Evolutionary conservation across 2,113 vertebrate species (phyloP).

Genomic region (Acanthisitta chloris): DNA sequence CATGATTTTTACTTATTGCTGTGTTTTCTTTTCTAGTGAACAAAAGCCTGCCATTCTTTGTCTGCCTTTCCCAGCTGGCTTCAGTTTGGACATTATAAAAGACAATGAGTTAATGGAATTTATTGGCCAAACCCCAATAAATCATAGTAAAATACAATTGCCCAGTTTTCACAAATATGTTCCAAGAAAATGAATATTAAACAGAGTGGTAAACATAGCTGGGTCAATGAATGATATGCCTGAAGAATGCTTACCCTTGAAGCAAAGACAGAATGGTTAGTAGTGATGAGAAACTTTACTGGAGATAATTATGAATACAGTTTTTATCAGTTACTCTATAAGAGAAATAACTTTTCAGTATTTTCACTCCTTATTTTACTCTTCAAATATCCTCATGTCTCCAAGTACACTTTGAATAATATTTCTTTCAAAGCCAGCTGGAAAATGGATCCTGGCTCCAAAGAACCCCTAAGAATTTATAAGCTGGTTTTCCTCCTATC

Average conservation of each 20-base stretch:
- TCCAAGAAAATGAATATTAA: neutral
- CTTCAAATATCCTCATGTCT: slow-evolving; percentile 30
- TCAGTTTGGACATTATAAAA: neutral
- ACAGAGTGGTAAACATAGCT: neutral
- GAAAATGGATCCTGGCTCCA: slow-evolving; percentile 51
- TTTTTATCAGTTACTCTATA: neutral
- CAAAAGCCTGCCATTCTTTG: neutral
- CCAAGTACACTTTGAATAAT: slow-evolving; percentile 57
- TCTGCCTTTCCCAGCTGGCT: neutral
- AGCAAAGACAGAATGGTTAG: neutral
- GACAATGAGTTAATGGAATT: neutral
- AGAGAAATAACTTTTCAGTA: neutral
- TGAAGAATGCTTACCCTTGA: neutral
- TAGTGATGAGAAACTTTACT: neutral
- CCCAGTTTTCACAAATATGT: neutral
- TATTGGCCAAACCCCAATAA: neutral
- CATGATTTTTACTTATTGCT: neutral
- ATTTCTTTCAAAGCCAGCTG: slow-evolving; percentile 31
- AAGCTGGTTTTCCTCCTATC: slow-evolving; percentile 61
- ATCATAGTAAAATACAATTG: neutral
- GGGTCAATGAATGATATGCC: neutral
- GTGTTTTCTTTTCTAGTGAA: neutral
- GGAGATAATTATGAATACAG: neutral
- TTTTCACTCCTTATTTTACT: slow-evolving; percentile 27
- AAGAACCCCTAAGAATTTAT: slow-evolving; percentile 68